A percentile compares a stretch with the other conserved stretches of the same genome.
These are phyloP conservation scores for Melieria crassipennis DNA, from an alignment of 2,888 invertebrate species.

Conservation along the genomic window DNA sequence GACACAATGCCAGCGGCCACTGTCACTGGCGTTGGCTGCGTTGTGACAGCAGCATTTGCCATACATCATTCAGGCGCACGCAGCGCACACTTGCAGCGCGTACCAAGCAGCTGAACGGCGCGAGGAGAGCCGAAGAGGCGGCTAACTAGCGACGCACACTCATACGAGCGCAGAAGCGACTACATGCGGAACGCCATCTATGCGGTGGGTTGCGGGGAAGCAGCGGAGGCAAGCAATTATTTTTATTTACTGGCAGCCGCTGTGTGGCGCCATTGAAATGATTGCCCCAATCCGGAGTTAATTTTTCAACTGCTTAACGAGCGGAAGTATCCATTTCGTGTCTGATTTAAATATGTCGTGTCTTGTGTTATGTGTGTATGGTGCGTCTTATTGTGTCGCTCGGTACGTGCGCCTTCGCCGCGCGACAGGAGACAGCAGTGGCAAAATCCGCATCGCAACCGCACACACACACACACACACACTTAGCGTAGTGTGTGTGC, in stretches of 20 bases:
- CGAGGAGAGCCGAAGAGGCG: neutral
- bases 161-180: constrained; percentile 30
- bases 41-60: constrained; percentile 8
- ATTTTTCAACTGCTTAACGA: constrained; percentile 64
- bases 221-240: constrained; percentile 55
- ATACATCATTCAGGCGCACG: constrained; percentile 17
- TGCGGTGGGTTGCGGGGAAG: constrained; percentile 5
- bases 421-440: neutral
- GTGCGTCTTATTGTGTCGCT: constrained; percentile 13
- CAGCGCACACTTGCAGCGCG: constrained; percentile 1
- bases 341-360: constrained; percentile 57
- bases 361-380: constrained; percentile 20
- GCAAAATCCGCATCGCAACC: neutral
- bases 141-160: neutral
- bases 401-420: neutral
- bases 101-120: neutral
- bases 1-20: constrained; percentile 5
- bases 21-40: constrained; percentile 7
- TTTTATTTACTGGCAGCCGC: constrained; percentile 63
- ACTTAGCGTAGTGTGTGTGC: neutral
- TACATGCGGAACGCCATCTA: neutral
- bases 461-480: too few species aligned
- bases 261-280: constrained; percentile 61
- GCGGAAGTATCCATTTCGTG: constrained; percentile 62
- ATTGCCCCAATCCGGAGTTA: constrained; percentile 55